Conservation (phyloP, 2,113 vertebrate species). For the Tetrao urogallus region DNA sequence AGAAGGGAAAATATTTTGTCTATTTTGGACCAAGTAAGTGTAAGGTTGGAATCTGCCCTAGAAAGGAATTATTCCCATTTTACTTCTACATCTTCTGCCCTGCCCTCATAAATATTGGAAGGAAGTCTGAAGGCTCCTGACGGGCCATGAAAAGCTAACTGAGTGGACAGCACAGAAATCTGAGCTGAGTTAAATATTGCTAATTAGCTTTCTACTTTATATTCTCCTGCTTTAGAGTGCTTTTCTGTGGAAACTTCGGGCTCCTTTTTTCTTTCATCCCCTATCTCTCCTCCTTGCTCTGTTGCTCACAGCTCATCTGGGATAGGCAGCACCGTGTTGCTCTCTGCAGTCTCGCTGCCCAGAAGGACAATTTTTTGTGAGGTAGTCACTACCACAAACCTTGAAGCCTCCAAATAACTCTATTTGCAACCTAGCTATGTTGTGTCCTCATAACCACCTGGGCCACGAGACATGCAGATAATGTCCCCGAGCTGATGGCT, state of each 20-base stretch:
- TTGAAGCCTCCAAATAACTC: constrained; percentile 30
- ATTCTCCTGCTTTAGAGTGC: background rate
- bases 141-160: background rate
- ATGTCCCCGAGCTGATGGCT: background rate
- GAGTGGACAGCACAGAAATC: background rate
- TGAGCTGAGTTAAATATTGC: background rate
- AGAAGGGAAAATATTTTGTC: background rate
- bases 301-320: background rate
- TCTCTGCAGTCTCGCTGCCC: background rate
- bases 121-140: background rate
- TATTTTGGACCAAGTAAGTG: background rate
- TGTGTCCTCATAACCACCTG: constrained; percentile 3
- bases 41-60: background rate
- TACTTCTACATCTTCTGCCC: background rate
- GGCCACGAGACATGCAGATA: background rate
- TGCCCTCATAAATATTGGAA: background rate
- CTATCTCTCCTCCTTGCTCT: background rate
- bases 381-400: background rate
- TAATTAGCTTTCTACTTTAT: background rate
- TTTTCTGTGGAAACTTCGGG: background rate
- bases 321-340: background rate
- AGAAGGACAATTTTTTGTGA: background rate
- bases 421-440: background rate
- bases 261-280: background rate
- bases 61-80: background rate